These are phyloP conservation scores for Drosophila asahinai DNA, from an alignment of 1,140 invertebrate species.

Conservation along the genomic window DNA sequence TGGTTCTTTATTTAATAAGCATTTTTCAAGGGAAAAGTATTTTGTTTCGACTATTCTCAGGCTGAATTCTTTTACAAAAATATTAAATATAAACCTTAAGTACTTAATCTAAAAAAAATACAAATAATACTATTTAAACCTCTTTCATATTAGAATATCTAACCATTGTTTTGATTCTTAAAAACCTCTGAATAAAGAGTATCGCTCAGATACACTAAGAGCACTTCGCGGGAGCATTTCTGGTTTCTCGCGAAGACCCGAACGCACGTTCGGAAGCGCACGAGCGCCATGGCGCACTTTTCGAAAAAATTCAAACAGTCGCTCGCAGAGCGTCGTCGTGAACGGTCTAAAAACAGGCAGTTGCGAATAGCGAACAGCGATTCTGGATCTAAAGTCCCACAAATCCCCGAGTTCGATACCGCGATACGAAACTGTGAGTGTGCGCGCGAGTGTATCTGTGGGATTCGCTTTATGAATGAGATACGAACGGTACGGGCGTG, in stretches of 20 bases:
- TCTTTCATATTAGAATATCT: not conserved
- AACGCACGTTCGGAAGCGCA: not conserved
- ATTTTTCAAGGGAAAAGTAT: too few species aligned
- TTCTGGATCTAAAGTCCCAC: conserved; percentile 6
- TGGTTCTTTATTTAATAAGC: too few species aligned
- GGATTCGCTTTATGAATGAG: conserved; percentile 73
- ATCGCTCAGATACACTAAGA: conserved; percentile 2
- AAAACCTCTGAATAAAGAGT: not conserved
- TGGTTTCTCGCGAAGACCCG: conserved; percentile 7
- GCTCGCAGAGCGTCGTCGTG: conserved; percentile 19
- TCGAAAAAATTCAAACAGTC: conserved; percentile 12
- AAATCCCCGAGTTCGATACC: conserved; percentile 11
- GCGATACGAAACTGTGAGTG: conserved; percentile 43
- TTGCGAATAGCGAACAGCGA: conserved; percentile 4
- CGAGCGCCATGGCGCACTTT: conserved; percentile 12
- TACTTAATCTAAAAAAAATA: not conserved
- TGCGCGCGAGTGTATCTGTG: conserved; percentile 43
- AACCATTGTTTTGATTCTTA: conserved; percentile 12
- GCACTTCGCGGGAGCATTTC: not conserved
- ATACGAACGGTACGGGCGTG: conserved; percentile 58
- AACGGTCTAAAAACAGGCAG: conserved; percentile 9
- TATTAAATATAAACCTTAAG: not conserved
- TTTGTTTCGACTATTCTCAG: too few species aligned
- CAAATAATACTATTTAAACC: not conserved
- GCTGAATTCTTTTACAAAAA: too few species aligned